Evolutionary conservation across 2,888 invertebrate genomes (phyloP).

Genomic region (Mythimna loreyi): DNA sequence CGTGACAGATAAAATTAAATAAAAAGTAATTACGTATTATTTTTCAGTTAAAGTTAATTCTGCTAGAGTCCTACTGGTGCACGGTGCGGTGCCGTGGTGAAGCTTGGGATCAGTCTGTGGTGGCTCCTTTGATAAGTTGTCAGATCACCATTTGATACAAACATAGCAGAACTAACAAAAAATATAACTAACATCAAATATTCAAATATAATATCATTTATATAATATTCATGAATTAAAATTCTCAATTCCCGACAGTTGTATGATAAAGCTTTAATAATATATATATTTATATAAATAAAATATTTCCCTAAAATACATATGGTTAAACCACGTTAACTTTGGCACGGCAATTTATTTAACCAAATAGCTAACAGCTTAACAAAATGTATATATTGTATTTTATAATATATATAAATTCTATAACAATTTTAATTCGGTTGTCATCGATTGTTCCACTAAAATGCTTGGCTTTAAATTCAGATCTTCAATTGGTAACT

Average conservation of each 20-base stretch:
- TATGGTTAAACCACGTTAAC: constrained; percentile 71
- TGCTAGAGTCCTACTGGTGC: constrained; percentile 25
- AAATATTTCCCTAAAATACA: constrained; percentile 63
- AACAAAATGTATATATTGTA: constrained; percentile 42
- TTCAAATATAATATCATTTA: constrained; percentile 27
- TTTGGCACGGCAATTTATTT: constrained; percentile 81
- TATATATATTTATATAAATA: constrained; percentile 51
- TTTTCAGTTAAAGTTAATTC: constrained; percentile 47
- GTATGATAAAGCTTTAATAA: constrained; percentile 62
- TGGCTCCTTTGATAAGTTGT: constrained; percentile 11
- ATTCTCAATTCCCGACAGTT: constrained; percentile 56
- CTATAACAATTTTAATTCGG: constrained; percentile 62
- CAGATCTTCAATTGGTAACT: not conserved
- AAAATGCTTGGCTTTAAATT: constrained; percentile 46
- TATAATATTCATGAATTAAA: constrained; percentile 47
- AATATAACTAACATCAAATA: constrained; percentile 25
- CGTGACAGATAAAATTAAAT: constrained; percentile 40
- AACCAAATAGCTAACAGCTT: constrained; percentile 62
- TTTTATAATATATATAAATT: constrained; percentile 45
- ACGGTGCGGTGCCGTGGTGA: not conserved
- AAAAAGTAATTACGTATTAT: constrained; percentile 56
- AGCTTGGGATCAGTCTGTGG: constrained; percentile 34
- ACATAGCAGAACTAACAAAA: constrained; percentile 39
- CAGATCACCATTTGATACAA: constrained; percentile 21
- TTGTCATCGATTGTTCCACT: constrained; percentile 41